phyloP scores from a whole-genome alignment of 2,888 invertebrate genomes.

The Augiades crinisus region DNA sequence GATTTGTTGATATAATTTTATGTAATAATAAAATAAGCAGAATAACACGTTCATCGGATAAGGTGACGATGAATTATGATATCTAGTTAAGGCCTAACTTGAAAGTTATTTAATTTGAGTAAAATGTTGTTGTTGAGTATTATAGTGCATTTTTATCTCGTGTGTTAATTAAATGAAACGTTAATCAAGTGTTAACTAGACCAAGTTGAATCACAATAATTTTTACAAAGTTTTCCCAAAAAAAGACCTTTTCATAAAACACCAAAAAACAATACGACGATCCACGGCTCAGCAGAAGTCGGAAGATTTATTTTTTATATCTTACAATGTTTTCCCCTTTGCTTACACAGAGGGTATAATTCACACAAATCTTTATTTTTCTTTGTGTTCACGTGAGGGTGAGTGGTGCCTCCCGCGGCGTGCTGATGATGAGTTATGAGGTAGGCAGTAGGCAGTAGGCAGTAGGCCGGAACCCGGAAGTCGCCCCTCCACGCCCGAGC shows the following conservation, averaged over 20 bases:
- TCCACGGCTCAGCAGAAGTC: constrained; percentile 25
- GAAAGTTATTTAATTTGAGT: too few species aligned
- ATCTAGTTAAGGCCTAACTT: too few species aligned
- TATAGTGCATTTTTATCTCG: too few species aligned
- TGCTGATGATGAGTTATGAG: constrained; percentile 77
- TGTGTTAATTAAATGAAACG: too few species aligned
- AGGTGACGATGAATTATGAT: too few species aligned
- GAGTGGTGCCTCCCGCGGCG: constrained; percentile 61
- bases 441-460: constrained; percentile 39
- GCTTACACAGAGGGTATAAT: constrained; percentile 61
- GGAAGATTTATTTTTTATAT: constrained; percentile 43
- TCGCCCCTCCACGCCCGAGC: constrained; percentile 63
- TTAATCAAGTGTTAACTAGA: too few species aligned
- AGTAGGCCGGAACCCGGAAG: constrained; percentile 59
- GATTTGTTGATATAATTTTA: too few species aligned
- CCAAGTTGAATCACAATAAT: neutral
- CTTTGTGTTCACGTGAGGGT: constrained; percentile 62
- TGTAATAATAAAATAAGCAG: too few species aligned
- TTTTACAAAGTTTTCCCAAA: neutral
- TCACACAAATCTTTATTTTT: constrained; percentile 75
- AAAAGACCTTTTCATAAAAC: neutral
- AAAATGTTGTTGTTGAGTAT: too few species aligned
- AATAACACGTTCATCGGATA: too few species aligned
- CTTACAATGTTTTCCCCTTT: constrained; percentile 52
- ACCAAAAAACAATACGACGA: constrained; percentile 12